phyloP scores from a whole-genome alignment of 1,140 invertebrate species.

The Cydia pomonella region DNA sequence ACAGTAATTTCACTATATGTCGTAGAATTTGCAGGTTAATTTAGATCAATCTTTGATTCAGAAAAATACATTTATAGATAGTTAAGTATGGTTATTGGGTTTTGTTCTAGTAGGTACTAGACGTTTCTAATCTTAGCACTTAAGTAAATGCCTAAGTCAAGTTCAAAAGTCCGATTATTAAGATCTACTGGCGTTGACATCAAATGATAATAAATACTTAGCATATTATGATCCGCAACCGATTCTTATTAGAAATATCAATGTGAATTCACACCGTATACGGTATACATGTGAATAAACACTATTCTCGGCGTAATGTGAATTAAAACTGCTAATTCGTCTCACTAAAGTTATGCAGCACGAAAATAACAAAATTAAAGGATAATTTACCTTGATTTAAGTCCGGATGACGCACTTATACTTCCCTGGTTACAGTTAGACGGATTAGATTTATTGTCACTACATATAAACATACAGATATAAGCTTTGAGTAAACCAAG shows the following conservation, averaged over 20 bases:
- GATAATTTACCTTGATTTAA: slow-evolving; percentile 51
- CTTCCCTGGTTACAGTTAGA: neutral
- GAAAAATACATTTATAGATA: no score
- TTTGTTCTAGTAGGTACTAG: neutral
- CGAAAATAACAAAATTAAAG: slow-evolving; percentile 48
- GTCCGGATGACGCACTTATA: slow-evolving; percentile 1
- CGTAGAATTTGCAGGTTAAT: no score
- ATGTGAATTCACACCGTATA: neutral
- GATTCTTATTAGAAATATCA: neutral
- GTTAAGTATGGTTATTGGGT: neutral
- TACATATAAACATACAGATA: slow-evolving; percentile 1
- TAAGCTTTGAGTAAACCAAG: slow-evolving; percentile 6
- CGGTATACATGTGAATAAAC: neutral
- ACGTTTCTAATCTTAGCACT: slow-evolving; percentile 1
- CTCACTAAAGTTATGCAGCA: slow-evolving; percentile 47
- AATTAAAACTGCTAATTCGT: slow-evolving; percentile 52
- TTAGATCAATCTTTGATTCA: no score
- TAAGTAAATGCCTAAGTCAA: neutral
- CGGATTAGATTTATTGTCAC: neutral
- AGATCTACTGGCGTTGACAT: neutral
- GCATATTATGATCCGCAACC: neutral
- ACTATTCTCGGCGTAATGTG: slow-evolving; percentile 29
- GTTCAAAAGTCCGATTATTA: slow-evolving; percentile 4
- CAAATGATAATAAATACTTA: neutral
- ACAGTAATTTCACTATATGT: no score